These are phyloP conservation scores for Aplocera efformata DNA, from an alignment of 2,888 invertebrate species.

Conservation along the genomic window DNA sequence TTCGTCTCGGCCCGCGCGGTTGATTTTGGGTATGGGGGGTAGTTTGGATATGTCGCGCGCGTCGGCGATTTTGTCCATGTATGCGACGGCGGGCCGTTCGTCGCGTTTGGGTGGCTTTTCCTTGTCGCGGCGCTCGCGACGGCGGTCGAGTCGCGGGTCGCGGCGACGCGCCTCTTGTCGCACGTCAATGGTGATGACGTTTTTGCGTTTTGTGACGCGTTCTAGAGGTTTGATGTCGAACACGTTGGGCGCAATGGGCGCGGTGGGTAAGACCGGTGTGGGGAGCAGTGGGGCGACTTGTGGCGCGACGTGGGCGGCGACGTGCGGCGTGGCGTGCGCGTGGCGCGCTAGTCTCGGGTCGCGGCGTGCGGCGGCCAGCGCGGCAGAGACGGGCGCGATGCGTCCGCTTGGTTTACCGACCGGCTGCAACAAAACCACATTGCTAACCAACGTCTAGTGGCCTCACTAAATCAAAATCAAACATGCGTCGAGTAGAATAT, in stretches of 20 bases:
- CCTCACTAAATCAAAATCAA: neutral
- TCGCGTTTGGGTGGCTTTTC: constrained; percentile 9
- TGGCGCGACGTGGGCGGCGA: constrained; percentile 31
- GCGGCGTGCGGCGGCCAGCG: constrained; percentile 53
- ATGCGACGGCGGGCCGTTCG: constrained; percentile 29
- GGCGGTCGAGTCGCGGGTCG: constrained; percentile 38
- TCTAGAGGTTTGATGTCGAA: constrained; percentile 75
- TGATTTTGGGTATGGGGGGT: constrained; percentile 68
- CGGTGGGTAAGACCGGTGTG: constrained; percentile 14
- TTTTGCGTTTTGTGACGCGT: constrained; percentile 62
- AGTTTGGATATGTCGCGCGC: constrained; percentile 56
- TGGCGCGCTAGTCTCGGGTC: constrained; percentile 41
- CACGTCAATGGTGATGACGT: constrained; percentile 74
- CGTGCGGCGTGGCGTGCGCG: constrained; percentile 24
- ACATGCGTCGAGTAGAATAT: too few relatives aligned
- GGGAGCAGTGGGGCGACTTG: constrained; percentile 36
- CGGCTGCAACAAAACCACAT: constrained; percentile 50
- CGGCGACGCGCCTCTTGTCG: constrained; percentile 39
- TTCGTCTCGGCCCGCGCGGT: constrained; percentile 30
- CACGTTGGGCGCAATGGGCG: constrained; percentile 58
- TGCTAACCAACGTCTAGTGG: constrained; percentile 7
- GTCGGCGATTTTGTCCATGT: constrained; percentile 48
- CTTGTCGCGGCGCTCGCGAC: constrained; percentile 28
- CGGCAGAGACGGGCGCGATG: constrained; percentile 62
- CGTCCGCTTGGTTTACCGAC: constrained; percentile 53